Percentiles rank a stretch among this genome's conserved stretches.
Evolutionary conservation across 2,797 vertebrate genomes (phyloP).

Genomic region (Eospalax fontanierii): DNA sequence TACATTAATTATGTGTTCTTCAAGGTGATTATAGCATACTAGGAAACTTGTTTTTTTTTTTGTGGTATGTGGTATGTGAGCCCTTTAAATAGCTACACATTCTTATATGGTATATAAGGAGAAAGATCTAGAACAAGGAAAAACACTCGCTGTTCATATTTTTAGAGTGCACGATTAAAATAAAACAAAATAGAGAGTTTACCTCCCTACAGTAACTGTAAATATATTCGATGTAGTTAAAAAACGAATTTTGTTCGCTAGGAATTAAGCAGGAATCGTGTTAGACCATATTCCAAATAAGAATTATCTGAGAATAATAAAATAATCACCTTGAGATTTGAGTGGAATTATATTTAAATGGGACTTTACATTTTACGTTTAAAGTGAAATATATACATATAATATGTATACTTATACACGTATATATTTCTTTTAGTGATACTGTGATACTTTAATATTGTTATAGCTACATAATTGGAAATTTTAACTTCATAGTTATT

Average conservation of each 20-base stretch:
- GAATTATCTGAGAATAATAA: conserved; percentile 33
- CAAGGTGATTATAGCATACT: neutral
- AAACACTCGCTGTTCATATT: neutral
- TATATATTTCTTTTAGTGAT: neutral
- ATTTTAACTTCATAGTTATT: neutral
- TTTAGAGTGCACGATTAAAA: neutral
- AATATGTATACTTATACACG: no score
- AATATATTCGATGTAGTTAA: neutral
- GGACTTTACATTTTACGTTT: conserved; percentile 50
- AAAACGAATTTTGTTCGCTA: neutral
- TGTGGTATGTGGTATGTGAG: neutral
- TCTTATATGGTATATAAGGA: neutral
- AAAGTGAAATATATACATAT: neutral
- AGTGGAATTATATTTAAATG: neutral
- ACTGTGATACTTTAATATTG: conserved; percentile 27
- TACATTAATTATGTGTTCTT: neutral
- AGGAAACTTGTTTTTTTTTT: no score
- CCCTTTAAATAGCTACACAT: neutral
- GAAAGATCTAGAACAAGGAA: neutral
- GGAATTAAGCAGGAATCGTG: neutral
- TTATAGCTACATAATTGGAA: neutral
- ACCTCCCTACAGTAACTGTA: neutral
- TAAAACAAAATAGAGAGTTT: neutral
- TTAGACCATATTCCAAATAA: conserved; percentile 20
- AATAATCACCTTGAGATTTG: neutral